Base-by-base conservation (phyloP, 2,797 vertebrate species). In the Myotis planiceps region DNA sequence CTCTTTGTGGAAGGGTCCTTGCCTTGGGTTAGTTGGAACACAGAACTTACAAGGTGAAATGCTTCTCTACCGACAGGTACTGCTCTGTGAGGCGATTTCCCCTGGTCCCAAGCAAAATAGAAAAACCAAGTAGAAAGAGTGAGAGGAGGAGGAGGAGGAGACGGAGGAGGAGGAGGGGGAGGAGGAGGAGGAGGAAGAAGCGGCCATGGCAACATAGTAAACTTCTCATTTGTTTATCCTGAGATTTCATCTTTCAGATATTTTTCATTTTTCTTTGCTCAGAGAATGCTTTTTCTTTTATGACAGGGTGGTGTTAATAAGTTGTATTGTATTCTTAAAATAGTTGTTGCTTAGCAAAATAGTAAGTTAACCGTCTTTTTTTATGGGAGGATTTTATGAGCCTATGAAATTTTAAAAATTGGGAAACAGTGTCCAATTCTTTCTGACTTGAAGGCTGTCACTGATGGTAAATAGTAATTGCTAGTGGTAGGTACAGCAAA, bases 261-360 rank as follows among this genome's bases (percentile, higher is more conserved):
- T 10, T 60, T 95, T 71, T 65, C 13, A 13, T 10, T 92, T 81
- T 81, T 68, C 47, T 90, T 72, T 39, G 9, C 32, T 32, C 37
- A 53, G 34, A 76, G 86, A 60, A 51, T 47, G 2, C 29, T 37
- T 47, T 81, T 79, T 69, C 68, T 74, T 58, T 47, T 42, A 6
- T 34, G 76, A 32, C 42, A 23, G 23, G 37, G 21, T 32, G 5
- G 5, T 14, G 14, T 14, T 29, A 71, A 58, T 66, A 37, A 45
- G 60, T 69, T 66, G 14, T 13, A 32, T 29, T 76, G 9, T n/a
- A 14, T 37, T 90, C 93, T 80, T 42, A 53, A 90, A 90, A 32
- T 6, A 21, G 18, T 68, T 68, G 29, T 90, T 71, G 39, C 68
- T 94, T 49, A 18, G 29, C 5, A 23, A 78, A 80, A 51, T 63